A percentile compares a stretch with the other conserved stretches of the same genome.
phyloP scores from a whole-genome alignment of 1,140 invertebrate species.

The Chrysomallon squamiferum region DNA sequence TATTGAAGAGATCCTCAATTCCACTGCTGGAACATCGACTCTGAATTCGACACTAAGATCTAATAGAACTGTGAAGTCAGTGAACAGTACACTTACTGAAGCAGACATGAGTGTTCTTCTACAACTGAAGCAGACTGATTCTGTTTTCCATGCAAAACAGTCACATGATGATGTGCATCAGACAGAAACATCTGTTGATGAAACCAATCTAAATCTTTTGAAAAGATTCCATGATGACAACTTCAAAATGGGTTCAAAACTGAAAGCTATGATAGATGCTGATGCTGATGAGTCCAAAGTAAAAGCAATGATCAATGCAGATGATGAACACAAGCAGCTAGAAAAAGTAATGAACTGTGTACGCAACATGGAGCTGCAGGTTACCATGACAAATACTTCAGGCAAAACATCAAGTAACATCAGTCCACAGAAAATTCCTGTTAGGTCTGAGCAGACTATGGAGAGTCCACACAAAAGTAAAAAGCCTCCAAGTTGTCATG shows the following conservation, averaged over 20 bases:
- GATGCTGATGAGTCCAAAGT: constrained; percentile 26
- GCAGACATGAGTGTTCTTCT: constrained; percentile 40
- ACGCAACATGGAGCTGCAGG: constrained; percentile 52
- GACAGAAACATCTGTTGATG: constrained; percentile 17
- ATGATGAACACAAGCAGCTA: constrained; percentile 44
- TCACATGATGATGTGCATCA: constrained; percentile 12
- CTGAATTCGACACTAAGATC: constrained; percentile 30
- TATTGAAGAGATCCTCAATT: constrained; percentile 59
- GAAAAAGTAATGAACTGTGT: constrained; percentile 51
- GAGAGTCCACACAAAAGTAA: constrained; percentile 20
- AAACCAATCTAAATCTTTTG: constrained; percentile 36
- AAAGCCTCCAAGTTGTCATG: constrained; percentile 23
- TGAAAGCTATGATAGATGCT: constrained; percentile 41
- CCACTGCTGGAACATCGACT: constrained; percentile 28
- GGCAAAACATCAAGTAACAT: background rate
- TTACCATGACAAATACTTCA: background rate
- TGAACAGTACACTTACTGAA: constrained; percentile 42
- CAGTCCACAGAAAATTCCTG: constrained; percentile 8
- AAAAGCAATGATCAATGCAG: constrained; percentile 32
- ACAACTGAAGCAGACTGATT: constrained; percentile 32
- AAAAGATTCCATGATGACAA: constrained; percentile 38
- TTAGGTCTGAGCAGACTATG: background rate
- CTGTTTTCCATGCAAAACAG: constrained; percentile 47
- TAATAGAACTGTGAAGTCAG: constrained; percentile 23
- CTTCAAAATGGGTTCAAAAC: constrained; percentile 34